These are phyloP conservation scores for Tiliqua scincoides DNA, from an alignment of 2,113 vertebrate genomes.

Conservation along the genomic window DNA sequence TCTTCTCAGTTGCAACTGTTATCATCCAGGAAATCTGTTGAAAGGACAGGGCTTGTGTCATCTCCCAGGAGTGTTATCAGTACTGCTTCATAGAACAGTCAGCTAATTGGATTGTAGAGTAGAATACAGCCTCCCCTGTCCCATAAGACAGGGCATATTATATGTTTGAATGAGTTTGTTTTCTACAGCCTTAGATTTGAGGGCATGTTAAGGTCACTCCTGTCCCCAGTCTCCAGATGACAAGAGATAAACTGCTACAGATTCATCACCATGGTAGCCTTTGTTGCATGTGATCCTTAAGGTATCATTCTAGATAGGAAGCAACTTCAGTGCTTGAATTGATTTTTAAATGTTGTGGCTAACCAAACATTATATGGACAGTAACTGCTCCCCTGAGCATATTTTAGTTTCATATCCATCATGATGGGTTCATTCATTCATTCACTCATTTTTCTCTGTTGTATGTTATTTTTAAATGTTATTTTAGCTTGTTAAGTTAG, in stretches of 20 bases:
- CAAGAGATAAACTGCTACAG: conserved; percentile 30
- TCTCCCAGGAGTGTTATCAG: conserved; percentile 17
- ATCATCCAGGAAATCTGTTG: background rate
- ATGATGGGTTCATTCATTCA: no score
- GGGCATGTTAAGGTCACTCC: conserved; percentile 45
- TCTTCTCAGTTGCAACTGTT: conserved; percentile 15
- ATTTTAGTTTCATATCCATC: conserved; percentile 25
- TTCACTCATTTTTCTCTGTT: background rate
- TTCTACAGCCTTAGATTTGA: background rate
- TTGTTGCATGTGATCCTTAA: background rate
- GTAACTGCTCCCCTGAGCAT: conserved; percentile 35
- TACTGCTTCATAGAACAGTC: conserved; percentile 3
- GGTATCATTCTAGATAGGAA: conserved; percentile 1
- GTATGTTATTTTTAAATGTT: background rate
- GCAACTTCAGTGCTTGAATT: conserved; percentile 14
- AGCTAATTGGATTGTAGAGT: background rate
- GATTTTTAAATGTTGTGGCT: conserved; percentile 44
- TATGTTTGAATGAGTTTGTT: conserved; percentile 47
- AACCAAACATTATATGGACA: conserved; percentile 35
- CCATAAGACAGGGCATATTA: conserved; percentile 5
- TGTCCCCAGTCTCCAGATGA: background rate
- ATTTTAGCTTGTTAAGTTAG: background rate
- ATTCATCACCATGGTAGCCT: conserved; percentile 15
- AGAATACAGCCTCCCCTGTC: conserved; percentile 19
- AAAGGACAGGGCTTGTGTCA: background rate